phyloP scores from a whole-genome alignment of 2,888 invertebrate species.

The Heliconius cydno region DNA sequence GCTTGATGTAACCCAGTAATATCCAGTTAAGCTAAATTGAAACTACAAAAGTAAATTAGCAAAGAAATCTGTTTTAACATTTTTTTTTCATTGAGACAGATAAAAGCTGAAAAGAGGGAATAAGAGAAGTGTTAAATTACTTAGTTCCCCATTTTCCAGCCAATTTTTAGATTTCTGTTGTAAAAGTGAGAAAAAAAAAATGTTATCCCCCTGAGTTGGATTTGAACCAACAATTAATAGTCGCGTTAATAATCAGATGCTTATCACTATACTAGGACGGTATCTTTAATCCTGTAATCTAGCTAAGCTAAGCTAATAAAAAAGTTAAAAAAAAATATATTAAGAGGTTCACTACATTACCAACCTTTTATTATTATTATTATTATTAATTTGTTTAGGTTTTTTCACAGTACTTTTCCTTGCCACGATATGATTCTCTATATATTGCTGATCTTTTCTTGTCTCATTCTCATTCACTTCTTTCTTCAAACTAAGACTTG shows the following conservation, averaged over 20 bases:
- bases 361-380: too few relatives aligned
- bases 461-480: conserved; percentile 37
- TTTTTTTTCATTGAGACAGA: not conserved
- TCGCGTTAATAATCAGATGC: not conserved
- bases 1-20: not conserved
- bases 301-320: too few relatives aligned
- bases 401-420: conserved; percentile 46
- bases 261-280: too few relatives aligned
- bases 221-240: not conserved
- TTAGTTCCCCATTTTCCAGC: too few relatives aligned
- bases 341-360: not conserved
- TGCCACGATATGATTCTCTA: conserved; percentile 36
- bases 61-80: not conserved
- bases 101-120: too few relatives aligned
- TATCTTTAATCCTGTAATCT: not conserved
- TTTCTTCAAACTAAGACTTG: conserved; percentile 59
- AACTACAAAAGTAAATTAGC: not conserved
- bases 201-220: not conserved
- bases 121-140: too few relatives aligned
- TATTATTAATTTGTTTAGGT: conserved; percentile 34
- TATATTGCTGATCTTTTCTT: not conserved
- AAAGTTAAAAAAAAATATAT: not conserved
- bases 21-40: not conserved
- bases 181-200: not conserved
- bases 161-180: not conserved